Evolutionary conservation across 2,888 invertebrate species (phyloP).

Genomic region (Scaeva pyrastri): DNA sequence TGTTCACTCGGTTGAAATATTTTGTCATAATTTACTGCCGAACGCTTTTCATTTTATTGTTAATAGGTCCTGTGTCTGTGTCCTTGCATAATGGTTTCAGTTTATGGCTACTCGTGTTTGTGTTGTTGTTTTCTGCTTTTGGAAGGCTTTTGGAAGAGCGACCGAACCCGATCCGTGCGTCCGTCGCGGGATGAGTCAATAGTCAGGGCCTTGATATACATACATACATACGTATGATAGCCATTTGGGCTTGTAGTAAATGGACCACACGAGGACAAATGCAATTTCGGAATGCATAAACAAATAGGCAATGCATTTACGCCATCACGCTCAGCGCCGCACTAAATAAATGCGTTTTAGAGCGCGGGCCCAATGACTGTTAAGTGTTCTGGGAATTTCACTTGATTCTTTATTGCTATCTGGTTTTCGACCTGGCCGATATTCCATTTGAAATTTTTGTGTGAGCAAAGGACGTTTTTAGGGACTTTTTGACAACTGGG

Average conservation of each 20-base stretch:
- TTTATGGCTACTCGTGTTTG: too few relatives aligned
- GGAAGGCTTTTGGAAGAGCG: neutral
- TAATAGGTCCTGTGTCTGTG: constrained; percentile 25
- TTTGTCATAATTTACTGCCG: constrained; percentile 23
- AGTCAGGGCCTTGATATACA: neutral
- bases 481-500: too few relatives aligned
- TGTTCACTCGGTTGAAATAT: neutral
- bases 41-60: constrained; percentile 29
- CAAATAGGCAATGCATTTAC: constrained; percentile 24
- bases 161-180: neutral
- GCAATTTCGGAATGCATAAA: constrained; percentile 25
- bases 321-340: constrained; percentile 28
- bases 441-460: constrained; percentile 15
- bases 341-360: constrained; percentile 3
- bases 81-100: constrained; percentile 43
- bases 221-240: neutral
- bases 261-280: neutral
- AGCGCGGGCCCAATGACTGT: neutral
- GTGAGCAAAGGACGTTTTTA: too few relatives aligned
- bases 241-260: too few relatives aligned
- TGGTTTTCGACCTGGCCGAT: neutral
- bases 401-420: constrained; percentile 18
- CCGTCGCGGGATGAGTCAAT: neutral
- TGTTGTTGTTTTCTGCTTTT: too few relatives aligned
- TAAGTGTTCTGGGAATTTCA: constrained; percentile 10